Evolutionary conservation across 2,797 vertebrate species (phyloP).

Genomic region (Strix occidentalis): DNA sequence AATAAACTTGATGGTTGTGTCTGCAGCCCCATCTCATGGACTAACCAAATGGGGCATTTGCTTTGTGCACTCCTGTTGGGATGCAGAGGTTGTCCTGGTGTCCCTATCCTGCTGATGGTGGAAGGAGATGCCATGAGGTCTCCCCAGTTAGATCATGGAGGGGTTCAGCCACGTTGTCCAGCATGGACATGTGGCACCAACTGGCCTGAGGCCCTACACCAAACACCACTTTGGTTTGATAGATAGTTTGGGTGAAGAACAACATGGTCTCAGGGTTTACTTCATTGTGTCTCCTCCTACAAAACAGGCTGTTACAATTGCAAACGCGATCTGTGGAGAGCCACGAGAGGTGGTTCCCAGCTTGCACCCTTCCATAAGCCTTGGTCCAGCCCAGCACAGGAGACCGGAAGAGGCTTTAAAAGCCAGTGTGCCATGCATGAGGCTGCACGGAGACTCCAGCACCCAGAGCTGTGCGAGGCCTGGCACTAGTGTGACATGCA

Average conservation of each 20-base stretch:
- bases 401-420: not conserved
- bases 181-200: not conserved
- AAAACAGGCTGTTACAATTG: not conserved
- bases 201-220: not conserved
- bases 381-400: not conserved
- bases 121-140: not conserved
- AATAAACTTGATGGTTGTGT: not conserved
- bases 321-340: not conserved
- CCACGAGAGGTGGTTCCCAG: not conserved
- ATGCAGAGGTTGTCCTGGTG: not conserved
- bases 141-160: not conserved
- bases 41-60: rapidly evolving
- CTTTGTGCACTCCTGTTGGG: not conserved
- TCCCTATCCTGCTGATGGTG: not conserved
- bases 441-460: not conserved
- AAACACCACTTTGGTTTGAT: not conserved
- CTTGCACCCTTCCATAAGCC: not conserved
- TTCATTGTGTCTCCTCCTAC: not conserved
- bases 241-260: not conserved
- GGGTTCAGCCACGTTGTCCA: rapidly evolving
- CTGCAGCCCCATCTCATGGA: not conserved
- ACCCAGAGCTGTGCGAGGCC: not conserved
- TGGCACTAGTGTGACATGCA: not conserved
- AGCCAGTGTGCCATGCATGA: not conserved
- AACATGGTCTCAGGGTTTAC: not conserved